Evolutionary conservation across 2,888 invertebrate species (phyloP).

Genomic region (Mycogona germanica): DNA sequence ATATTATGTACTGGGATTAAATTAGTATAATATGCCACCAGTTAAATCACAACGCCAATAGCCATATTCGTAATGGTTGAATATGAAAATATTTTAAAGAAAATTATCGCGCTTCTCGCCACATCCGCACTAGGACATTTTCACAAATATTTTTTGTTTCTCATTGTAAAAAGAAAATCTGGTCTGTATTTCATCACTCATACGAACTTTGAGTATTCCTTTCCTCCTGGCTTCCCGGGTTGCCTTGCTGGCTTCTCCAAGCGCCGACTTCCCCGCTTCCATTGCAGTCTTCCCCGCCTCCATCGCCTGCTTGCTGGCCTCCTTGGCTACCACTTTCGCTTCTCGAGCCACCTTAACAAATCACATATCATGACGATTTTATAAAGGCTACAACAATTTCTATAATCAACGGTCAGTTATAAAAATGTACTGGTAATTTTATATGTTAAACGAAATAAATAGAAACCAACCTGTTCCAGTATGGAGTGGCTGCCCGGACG

Average conservation of each 20-base stretch:
- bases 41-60: background rate
- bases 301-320: conserved; percentile 63
- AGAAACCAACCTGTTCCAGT: conserved; percentile 16
- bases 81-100: background rate
- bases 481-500: conserved; percentile 64
- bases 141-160: background rate
- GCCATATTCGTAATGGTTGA: background rate
- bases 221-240: conserved; percentile 79
- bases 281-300: conserved; percentile 73
- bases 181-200: conserved; percentile 3
- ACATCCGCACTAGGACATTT: too few relatives aligned
- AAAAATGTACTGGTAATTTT: background rate
- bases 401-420: background rate
- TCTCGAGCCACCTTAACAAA: conserved; percentile 58
- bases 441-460: background rate
- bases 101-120: background rate
- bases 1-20: too few relatives aligned
- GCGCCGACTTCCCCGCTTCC: conserved; percentile 73
- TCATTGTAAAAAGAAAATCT: background rate
- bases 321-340: conserved; percentile 76
- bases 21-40: background rate
- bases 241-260: conserved; percentile 81
- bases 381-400: background rate
- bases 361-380: conserved; percentile 1
- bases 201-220: conserved; percentile 58